Evolutionary conservation across 92 coral and sea anemone species (phyloP), one percentile per base, ranked within the genome.

Genomic region (Siderastrea siderea): DNA sequence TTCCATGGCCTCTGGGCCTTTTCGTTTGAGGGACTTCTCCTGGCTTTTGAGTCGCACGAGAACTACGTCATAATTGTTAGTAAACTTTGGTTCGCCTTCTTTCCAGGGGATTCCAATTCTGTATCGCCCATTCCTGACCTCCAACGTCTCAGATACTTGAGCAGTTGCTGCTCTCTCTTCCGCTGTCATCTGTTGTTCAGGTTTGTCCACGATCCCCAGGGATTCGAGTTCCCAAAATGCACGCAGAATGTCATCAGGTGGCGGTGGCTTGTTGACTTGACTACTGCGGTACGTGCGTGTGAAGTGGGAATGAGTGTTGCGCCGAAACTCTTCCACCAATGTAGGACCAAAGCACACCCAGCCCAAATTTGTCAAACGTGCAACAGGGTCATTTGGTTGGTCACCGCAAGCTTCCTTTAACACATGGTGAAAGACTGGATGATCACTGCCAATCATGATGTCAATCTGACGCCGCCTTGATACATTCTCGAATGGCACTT

Each of bases 311-410:
- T 72, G 71, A 62, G 90, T 71, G 11, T 70, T 52, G 63, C 59
- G 70, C 53, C 91, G 80, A 61, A 74, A 66, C 68, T 82, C 64
- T 74, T 87, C 80, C 12, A 80, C 79, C 2, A 82, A 19, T 38
- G 88, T 74, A 6, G 91, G 94, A 9, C 89, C 94, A 63, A 91
- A 82, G 57, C 94, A 91, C 52, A 86, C 91, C 91, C 91, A 87
- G 15, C 94, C 91, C 1, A 86, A 46, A 47, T 84, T 63, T 14
- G 91, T 88, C 80, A 81, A 8, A 14, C 82, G 75, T 19, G 90
- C 90, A 55, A 85, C 47, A 10, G 93, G 93, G 55, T 90, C 87
- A 46, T 63, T 80, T 5, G 51, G 58, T 11, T 77, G 51, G 16
- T 26, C 13, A 1, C 87, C 86, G 72, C 47, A 57, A 7, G 48